Conservation (phyloP, 92 coral and sea anemone genomes). For the Ricordea florida region DNA sequence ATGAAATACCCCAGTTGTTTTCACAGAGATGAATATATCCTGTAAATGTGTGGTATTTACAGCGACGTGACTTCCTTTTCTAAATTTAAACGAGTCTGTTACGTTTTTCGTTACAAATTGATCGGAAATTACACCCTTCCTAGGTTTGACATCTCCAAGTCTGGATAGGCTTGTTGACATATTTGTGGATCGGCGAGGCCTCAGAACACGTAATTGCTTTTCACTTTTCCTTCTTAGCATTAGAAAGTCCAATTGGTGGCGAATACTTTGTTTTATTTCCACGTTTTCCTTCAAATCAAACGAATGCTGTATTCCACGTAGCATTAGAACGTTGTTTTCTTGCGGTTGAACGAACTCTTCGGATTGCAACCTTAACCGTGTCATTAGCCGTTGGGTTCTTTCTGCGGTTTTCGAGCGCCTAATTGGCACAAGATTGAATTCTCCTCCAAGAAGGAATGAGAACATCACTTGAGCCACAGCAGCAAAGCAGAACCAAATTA, state of each 20-base stretch:
- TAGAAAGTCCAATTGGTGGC: no score
- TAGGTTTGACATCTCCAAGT: no score
- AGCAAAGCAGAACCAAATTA: conserved; percentile 40
- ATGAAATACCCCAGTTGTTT: conserved; percentile 71
- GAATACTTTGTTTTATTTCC: no score
- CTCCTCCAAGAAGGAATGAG: conserved; percentile 13
- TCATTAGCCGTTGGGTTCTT: neutral
- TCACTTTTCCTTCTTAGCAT: no score
- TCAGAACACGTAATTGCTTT: no score
- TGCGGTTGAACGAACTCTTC: conserved; percentile 4
- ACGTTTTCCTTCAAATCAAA: no score
- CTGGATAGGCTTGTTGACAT: no score
- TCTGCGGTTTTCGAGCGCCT: neutral
- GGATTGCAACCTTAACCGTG: conserved; percentile 16
- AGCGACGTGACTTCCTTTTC: neutral
- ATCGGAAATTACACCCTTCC: no score
- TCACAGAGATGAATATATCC: conserved; percentile 79
- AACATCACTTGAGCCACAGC: conserved; percentile 31
- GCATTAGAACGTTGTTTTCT: neutral
- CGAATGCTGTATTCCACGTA: no score
- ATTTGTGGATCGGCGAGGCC: no score
- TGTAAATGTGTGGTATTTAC: conserved; percentile 44
- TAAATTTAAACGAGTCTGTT: no score
- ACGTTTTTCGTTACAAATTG: no score
- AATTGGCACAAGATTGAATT: conserved; percentile 45